A percentile compares a stretch with the other conserved stretches of the same genome.
Evolutionary conservation across 2,888 invertebrate genomes (phyloP).

Genomic region (Cantharis lateralis): DNA sequence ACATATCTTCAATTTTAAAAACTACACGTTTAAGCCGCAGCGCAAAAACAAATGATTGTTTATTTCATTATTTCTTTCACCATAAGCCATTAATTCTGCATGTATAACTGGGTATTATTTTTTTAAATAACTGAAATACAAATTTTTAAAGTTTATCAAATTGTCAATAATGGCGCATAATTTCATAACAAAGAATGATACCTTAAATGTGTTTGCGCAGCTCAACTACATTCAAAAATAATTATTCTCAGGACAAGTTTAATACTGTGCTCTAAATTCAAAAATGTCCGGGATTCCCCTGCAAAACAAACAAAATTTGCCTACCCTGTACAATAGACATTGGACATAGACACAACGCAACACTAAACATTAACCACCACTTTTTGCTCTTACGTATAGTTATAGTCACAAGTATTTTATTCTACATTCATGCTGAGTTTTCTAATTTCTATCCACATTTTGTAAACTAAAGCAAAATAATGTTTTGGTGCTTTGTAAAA

Average conservation of each 20-base stretch:
- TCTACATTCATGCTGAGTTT: neutral
- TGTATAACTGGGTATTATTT: no score
- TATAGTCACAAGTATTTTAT: neutral
- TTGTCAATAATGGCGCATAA: neutral
- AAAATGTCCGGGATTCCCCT: neutral
- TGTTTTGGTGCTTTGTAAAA: neutral
- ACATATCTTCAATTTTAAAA: no score
- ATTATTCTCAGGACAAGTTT: neutral
- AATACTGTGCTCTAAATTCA: neutral
- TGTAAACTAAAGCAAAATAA: conserved; percentile 1
- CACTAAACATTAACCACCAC: neutral
- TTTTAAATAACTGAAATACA: no score
- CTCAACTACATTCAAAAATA: neutral
- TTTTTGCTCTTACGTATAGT: neutral
- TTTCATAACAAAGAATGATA: neutral
- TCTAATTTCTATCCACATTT: neutral
- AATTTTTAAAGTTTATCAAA: neutral
- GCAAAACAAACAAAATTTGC: neutral
- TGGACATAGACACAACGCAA: neutral
- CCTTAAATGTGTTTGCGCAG: neutral
- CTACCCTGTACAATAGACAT: neutral
- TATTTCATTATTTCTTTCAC: no score
- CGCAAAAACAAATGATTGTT: no score
- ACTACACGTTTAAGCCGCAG: no score
- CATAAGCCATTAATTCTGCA: no score